Evolutionary conservation across 2,888 invertebrate genomes (phyloP).

Genomic region (Macropis europaea): DNA sequence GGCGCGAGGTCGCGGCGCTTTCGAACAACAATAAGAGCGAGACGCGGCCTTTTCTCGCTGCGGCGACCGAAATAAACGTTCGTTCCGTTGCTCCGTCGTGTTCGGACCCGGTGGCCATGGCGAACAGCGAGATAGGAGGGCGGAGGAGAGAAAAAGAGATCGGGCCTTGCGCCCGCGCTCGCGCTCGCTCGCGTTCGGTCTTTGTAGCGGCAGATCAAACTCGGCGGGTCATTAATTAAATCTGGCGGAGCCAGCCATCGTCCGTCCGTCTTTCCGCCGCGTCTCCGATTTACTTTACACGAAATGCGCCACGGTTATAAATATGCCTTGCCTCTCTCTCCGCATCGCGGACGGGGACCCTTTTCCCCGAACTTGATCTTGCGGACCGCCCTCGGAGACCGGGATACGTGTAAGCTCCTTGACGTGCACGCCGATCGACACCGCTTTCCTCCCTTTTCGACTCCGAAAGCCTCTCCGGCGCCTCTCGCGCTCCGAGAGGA

Average conservation of each 20-base stretch:
- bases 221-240: slow-evolving; percentile 79
- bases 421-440: slow-evolving; percentile 31
- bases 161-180: too few relatives aligned
- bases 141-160: slow-evolving; percentile 27
- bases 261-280: slow-evolving; percentile 62
- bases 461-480: not conserved
- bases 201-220: slow-evolving; percentile 78
- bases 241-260: slow-evolving; percentile 74
- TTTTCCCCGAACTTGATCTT: slow-evolving; percentile 70
- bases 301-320: slow-evolving; percentile 69
- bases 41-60: slow-evolving; percentile 45
- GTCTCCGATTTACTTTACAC: slow-evolving; percentile 70
- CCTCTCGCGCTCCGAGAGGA: too few relatives aligned
- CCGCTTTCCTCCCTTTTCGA: slow-evolving; percentile 35
- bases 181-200: slow-evolving; percentile 56
- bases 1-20: slow-evolving; percentile 2
- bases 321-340: too few relatives aligned
- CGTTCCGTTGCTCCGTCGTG: slow-evolving; percentile 19
- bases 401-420: slow-evolving; percentile 24
- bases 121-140: slow-evolving; percentile 8
- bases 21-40: slow-evolving; percentile 33
- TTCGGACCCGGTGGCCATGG: slow-evolving; percentile 11
- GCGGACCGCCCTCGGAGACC: slow-evolving; percentile 62
- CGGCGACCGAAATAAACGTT: slow-evolving; percentile 56
- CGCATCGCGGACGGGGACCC: slow-evolving; percentile 63